Conservation (phyloP, 2,113 vertebrate species). For the Brachionichthys hirsutus region DNA sequence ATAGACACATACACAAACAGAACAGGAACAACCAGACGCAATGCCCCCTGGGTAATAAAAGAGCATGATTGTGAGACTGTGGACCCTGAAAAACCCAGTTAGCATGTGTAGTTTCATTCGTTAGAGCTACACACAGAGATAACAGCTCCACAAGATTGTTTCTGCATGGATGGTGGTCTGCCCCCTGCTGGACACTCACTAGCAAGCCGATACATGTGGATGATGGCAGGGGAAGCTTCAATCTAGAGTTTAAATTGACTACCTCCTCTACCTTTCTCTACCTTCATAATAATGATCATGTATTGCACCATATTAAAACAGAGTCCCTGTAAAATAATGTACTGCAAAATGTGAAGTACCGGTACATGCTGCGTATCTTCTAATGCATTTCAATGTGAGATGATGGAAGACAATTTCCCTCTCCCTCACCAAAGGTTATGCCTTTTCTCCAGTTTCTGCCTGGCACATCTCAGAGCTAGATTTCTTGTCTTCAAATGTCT, state of each 20-base stretch:
- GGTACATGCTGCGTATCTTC: too few species aligned
- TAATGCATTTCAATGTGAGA: too few species aligned
- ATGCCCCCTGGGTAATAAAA: conserved; percentile 73
- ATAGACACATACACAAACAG: conserved; percentile 20
- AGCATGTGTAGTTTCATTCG: conserved; percentile 68
- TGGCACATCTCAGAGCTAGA: conserved; percentile 4
- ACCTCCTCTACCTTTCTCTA: too few species aligned
- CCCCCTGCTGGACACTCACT: conserved; percentile 66
- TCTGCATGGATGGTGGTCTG: conserved; percentile 25
- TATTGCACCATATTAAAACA: too few species aligned
- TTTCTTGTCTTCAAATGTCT: conserved; percentile 56
- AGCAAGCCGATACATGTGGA: conserved; percentile 11
- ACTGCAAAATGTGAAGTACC: too few species aligned
- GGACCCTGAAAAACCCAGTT: conserved; percentile 76
- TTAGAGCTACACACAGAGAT: conserved; percentile 47
- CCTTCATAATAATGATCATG: too few species aligned
- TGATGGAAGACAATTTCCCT: not conserved
- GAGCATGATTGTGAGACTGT: conserved; percentile 61
- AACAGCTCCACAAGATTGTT: conserved; percentile 41
- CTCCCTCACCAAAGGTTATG: conserved; percentile 19
- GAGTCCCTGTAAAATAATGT: too few species aligned
- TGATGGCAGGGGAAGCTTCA: not conserved
- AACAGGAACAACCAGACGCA: conserved; percentile 57
- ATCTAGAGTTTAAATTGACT: too few species aligned
- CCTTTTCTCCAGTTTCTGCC: conserved; percentile 18